A percentile compares a stretch with the other conserved stretches of the same genome.
Evolutionary conservation across 2,888 invertebrate species (phyloP).

Genomic region (Metopia argyrocephala): DNA sequence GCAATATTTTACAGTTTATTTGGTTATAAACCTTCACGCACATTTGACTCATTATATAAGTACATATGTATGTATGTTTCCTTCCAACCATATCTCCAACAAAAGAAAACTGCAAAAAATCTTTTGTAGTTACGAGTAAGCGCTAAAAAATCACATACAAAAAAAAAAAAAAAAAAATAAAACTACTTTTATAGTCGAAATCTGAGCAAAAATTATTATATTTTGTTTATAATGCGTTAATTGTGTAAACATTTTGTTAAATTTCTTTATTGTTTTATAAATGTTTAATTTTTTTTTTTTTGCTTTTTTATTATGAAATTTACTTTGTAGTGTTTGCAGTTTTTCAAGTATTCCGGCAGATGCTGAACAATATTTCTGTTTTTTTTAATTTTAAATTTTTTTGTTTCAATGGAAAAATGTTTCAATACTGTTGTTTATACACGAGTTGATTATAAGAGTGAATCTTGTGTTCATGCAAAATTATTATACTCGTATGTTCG

Average conservation of each 20-base stretch:
- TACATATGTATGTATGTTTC: not conserved
- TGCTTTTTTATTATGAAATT: slow-evolving; percentile 3
- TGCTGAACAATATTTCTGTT: too few species aligned
- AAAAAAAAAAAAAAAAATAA: too few species aligned
- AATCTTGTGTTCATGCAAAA: not conserved
- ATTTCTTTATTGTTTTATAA: not conserved
- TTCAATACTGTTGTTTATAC: not conserved
- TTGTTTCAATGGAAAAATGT: not conserved
- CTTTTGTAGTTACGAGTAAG: slow-evolving; percentile 2
- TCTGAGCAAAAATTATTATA: slow-evolving; percentile 17
- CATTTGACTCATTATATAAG: not conserved
- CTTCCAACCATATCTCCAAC: not conserved
- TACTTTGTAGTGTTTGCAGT: not conserved
- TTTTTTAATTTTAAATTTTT: slow-evolving; percentile 2
- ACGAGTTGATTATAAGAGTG: not conserved
- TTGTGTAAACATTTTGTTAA: slow-evolving; percentile 44
- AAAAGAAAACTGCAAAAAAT: not conserved
- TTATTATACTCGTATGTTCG: not conserved
- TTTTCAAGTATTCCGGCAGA: not conserved
- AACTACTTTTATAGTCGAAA: slow-evolving; percentile 1
- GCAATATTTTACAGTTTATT: slow-evolving; percentile 21
- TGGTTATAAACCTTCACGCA: slow-evolving; percentile 12
- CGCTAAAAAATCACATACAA: not conserved
- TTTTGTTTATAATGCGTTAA: slow-evolving; percentile 45
- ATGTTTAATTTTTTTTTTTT: slow-evolving; percentile 1